Evolutionary conservation across 2,797 vertebrate genomes (phyloP).

Genomic region (Arnoldichthys spilopterus): DNA sequence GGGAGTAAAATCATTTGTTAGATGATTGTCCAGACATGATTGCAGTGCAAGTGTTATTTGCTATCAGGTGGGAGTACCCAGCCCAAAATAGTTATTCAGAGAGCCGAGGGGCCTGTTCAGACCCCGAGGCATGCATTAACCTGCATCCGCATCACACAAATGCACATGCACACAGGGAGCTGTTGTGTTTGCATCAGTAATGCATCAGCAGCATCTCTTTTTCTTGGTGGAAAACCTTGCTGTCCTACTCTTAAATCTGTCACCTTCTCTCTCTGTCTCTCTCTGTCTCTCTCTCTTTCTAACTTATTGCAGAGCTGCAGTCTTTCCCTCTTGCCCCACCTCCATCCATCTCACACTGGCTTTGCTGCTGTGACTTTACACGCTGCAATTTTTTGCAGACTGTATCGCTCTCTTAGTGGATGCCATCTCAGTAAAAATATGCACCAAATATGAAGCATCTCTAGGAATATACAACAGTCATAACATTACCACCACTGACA

Average conservation of each 20-base stretch:
- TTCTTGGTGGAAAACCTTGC: not conserved
- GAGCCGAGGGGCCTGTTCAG: slow-evolving; percentile 1
- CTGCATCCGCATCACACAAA: slow-evolving; percentile 1
- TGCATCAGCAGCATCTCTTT: slow-evolving; percentile 4
- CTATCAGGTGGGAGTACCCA: slow-evolving; percentile 5
- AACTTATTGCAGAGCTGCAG: not conserved
- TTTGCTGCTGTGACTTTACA: slow-evolving; percentile 15
- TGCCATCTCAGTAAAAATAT: not conserved
- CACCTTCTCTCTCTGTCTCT: slow-evolving; percentile 21
- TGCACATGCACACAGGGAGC: not conserved
- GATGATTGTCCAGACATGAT: slow-evolving; percentile 27
- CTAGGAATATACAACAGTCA: too few species aligned
- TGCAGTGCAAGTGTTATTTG: slow-evolving; percentile 15
- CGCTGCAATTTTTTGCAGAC: not conserved
- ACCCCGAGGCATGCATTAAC: slow-evolving; percentile 25
- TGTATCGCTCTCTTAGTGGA: not conserved
- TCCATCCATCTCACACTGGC: slow-evolving; percentile 13
- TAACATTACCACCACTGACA: too few species aligned
- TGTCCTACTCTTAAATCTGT: slow-evolving; percentile 2
- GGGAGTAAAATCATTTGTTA: slow-evolving; percentile 23
- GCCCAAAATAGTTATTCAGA: slow-evolving; percentile 19
- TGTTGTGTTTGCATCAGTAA: not conserved
- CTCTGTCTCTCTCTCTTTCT: slow-evolving; percentile 31
- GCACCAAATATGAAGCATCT: not conserved
- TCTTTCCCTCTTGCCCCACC: slow-evolving; percentile 18